phyloP scores from a whole-genome alignment of 1,140 invertebrate species.

The Heliconius hewitsoni region DNA sequence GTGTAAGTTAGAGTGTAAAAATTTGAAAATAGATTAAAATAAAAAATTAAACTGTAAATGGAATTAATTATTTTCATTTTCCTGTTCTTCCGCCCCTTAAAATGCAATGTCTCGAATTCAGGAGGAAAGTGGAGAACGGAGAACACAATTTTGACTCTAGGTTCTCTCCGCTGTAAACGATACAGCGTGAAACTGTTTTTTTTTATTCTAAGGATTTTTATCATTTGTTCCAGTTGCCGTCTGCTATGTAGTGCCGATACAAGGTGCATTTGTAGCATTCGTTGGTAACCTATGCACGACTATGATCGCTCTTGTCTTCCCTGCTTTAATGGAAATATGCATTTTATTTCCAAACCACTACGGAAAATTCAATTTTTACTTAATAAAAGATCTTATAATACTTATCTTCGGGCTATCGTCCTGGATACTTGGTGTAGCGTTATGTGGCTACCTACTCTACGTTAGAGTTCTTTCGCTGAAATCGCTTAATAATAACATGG shows the following conservation, averaged over 20 bases:
- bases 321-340: constrained; percentile 60
- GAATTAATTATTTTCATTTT: too few species aligned
- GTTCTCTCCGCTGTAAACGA: too few species aligned
- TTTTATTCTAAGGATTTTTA: too few species aligned
- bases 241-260: constrained; percentile 54
- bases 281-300: constrained; percentile 59
- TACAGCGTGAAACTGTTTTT: too few species aligned
- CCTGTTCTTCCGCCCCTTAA: too few species aligned
- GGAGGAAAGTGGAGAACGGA: too few species aligned
- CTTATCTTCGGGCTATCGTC: constrained; percentile 45
- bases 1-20: constrained; percentile 45
- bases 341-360: constrained; percentile 52
- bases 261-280: constrained; percentile 60
- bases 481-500: constrained; percentile 38
- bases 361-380: constrained; percentile 48
- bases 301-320: constrained; percentile 52
- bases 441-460: constrained; percentile 52
- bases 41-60: too few species aligned
- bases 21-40: too few species aligned
- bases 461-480: constrained; percentile 41
- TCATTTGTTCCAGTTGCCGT: constrained; percentile 53
- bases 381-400: constrained; percentile 53
- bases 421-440: constrained; percentile 43
- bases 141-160: too few species aligned
- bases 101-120: too few species aligned